A percentile compares a stretch with the other conserved stretches of the same genome.
phyloP scores from a whole-genome alignment of 2,113 vertebrate species.

The Toxostoma redivivum region DNA sequence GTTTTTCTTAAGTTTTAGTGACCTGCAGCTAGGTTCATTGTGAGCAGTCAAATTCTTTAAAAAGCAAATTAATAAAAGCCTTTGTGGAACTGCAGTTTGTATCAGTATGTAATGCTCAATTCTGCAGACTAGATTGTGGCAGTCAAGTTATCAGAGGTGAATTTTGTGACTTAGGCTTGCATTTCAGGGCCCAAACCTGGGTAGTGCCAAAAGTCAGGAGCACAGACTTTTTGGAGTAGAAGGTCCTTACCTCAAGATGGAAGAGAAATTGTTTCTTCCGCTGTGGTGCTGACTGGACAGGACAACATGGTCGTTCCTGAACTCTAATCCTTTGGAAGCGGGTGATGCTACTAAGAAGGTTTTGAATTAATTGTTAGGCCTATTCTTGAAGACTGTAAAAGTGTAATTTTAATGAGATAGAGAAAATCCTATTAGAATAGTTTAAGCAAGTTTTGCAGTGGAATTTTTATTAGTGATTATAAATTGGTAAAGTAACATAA shows the following conservation, averaged over 20 bases:
- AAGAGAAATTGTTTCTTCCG: background rate
- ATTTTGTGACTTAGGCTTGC: background rate
- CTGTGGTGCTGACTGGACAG: background rate
- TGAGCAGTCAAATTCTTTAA: background rate
- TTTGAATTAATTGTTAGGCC: constrained; percentile 33
- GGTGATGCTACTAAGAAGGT: constrained; percentile 28
- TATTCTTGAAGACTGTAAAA: constrained; percentile 26
- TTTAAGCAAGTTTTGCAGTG: constrained; percentile 29
- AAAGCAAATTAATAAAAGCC: background rate
- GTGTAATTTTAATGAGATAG: constrained; percentile 46
- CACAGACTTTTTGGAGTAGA: background rate
- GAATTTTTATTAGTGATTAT: constrained; percentile 8
- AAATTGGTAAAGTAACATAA: background rate
- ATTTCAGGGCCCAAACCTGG: background rate
- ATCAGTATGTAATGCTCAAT: rapidly evolving
- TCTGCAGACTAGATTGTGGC: background rate
- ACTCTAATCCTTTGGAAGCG: background rate
- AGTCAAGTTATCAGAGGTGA: background rate
- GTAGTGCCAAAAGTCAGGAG: background rate
- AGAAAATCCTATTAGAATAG: constrained; percentile 47
- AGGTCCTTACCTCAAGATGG: background rate
- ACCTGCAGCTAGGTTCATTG: background rate
- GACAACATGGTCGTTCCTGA: rapidly evolving
- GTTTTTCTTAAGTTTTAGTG: background rate
- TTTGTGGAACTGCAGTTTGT: background rate